These are phyloP conservation scores for Papilio gigon DNA, from an alignment of 2,888 invertebrate genomes.

Conservation along the genomic window DNA sequence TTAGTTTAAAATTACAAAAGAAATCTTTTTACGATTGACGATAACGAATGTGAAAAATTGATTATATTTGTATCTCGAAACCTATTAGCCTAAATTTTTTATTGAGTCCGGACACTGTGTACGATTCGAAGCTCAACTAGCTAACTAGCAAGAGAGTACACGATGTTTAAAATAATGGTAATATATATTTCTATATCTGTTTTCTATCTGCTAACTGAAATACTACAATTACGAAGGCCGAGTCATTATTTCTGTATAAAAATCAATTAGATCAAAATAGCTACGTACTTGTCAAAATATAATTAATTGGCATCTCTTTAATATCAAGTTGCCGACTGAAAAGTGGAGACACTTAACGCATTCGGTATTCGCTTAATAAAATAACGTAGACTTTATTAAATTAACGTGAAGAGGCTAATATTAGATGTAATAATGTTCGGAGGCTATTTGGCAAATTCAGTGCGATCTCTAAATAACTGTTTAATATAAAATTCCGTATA, in stretches of 20 bases:
- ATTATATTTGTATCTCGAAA: neutral
- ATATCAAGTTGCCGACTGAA: slow-evolving; percentile 29
- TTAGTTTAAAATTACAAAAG: neutral
- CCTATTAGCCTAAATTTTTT: too few species aligned
- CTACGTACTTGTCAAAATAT: slow-evolving; percentile 9
- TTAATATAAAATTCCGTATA: neutral
- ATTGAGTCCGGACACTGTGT: too few species aligned
- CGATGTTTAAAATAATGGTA: too few species aligned
- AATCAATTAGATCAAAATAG: neutral
- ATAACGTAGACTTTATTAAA: slow-evolving; percentile 36
- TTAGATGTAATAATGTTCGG: slow-evolving; percentile 31
- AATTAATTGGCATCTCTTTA: slow-evolving; percentile 20
- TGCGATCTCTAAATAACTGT: slow-evolving; percentile 17
- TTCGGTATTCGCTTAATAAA: slow-evolving; percentile 37
- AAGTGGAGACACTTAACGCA: slow-evolving; percentile 37
- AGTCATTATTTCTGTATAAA: neutral
- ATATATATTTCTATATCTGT: neutral
- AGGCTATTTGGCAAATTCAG: slow-evolving; percentile 20
- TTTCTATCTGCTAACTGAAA: neutral
- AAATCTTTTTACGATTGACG: too few species aligned
- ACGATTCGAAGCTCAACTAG: too few species aligned
- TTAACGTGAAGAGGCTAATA: slow-evolving; percentile 38
- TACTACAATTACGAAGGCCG: neutral
- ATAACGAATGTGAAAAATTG: too few species aligned
- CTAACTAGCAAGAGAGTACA: too few species aligned